Evolutionary conservation across 1,140 invertebrate species (phyloP).

Genomic region (Scylla paramamosain): DNA sequence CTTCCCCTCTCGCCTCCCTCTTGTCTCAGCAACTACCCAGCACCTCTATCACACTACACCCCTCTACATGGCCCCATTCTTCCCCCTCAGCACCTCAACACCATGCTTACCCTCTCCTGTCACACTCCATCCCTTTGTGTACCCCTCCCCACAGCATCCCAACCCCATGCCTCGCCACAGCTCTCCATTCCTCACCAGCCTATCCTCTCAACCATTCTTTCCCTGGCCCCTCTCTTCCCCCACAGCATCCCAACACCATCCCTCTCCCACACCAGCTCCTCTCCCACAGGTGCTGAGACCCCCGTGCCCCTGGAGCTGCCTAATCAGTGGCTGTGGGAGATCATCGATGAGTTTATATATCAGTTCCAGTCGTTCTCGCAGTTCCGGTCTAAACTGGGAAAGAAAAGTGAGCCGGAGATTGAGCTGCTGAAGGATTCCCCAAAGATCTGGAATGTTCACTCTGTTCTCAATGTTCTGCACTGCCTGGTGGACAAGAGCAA

Average conservation of each 20-base stretch:
- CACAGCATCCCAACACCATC: neutral
- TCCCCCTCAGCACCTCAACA: too few relatives aligned
- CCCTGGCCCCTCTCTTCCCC: too few relatives aligned
- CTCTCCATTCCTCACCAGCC: too few relatives aligned
- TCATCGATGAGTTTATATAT: slow-evolving; percentile 96
- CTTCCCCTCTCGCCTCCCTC: neutral
- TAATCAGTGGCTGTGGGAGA: slow-evolving; percentile 99
- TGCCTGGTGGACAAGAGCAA: slow-evolving; percentile 99
- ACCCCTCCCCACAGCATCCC: too few relatives aligned
- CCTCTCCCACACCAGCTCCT: neutral
- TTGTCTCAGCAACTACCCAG: too few relatives aligned
- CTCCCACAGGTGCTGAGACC: slow-evolving; percentile 86
- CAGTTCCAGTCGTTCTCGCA: slow-evolving; percentile 97
- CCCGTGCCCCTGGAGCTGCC: slow-evolving; percentile 96
- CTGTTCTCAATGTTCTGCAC: slow-evolving; percentile 98
- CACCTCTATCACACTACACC: too few relatives aligned
- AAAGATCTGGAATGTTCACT: slow-evolving; percentile 99
- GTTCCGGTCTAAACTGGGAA: slow-evolving; percentile 92
- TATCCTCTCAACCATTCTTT: neutral
- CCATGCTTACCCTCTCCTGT: too few relatives aligned
- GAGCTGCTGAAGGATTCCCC: slow-evolving; percentile 89
- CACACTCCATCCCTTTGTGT: too few relatives aligned
- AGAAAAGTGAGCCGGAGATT: slow-evolving; percentile 92
- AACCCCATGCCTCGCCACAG: too few relatives aligned
- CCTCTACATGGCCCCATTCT: too few relatives aligned